phyloP scores from a whole-genome alignment of 2,797 vertebrate species.

The Lagocephalus sceleratus region DNA sequence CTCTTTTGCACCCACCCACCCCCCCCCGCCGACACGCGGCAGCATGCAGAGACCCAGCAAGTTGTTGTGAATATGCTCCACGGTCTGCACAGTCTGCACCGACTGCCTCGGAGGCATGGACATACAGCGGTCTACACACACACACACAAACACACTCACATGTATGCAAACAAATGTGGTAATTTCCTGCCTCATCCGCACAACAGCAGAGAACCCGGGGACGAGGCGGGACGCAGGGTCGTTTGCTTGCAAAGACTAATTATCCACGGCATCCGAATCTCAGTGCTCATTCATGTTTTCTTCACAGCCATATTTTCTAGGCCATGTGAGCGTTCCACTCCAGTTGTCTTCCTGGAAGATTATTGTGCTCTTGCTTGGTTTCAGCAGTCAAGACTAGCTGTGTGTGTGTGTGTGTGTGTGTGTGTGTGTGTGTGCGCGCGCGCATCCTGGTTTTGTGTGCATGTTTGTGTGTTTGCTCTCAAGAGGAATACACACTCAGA shows the following conservation, averaged over 20 bases:
- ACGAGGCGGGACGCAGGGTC: slow-evolving; percentile 30
- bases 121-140: slow-evolving; percentile 7
- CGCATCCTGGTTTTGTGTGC: not conserved
- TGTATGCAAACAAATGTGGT: slow-evolving; percentile 1
- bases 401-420: slow-evolving; percentile 5
- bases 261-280: slow-evolving; percentile 49
- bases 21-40: slow-evolving; percentile 10
- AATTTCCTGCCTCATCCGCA: slow-evolving; percentile 8
- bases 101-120: slow-evolving; percentile 14
- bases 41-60: slow-evolving; percentile 16
- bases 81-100: slow-evolving; percentile 10
- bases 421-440: slow-evolving; percentile 16
- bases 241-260: slow-evolving; percentile 39
- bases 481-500: slow-evolving; percentile 12
- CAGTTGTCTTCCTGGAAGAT: slow-evolving; percentile 76
- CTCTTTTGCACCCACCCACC: slow-evolving; percentile 15
- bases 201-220: slow-evolving; percentile 25
- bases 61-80: slow-evolving; percentile 26
- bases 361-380: slow-evolving; percentile 60
- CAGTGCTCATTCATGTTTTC: slow-evolving; percentile 73
- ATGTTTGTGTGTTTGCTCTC: slow-evolving; percentile 21
- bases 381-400: slow-evolving; percentile 29
- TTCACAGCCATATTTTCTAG: slow-evolving; percentile 71
- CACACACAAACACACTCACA: not conserved
- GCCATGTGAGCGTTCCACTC: slow-evolving; percentile 69